A percentile compares a stretch with the other conserved stretches of the same genome.
These are phyloP conservation scores for Asteroscopus sphinx DNA, from an alignment of 2,888 invertebrate genomes.

Conservation along the genomic window DNA sequence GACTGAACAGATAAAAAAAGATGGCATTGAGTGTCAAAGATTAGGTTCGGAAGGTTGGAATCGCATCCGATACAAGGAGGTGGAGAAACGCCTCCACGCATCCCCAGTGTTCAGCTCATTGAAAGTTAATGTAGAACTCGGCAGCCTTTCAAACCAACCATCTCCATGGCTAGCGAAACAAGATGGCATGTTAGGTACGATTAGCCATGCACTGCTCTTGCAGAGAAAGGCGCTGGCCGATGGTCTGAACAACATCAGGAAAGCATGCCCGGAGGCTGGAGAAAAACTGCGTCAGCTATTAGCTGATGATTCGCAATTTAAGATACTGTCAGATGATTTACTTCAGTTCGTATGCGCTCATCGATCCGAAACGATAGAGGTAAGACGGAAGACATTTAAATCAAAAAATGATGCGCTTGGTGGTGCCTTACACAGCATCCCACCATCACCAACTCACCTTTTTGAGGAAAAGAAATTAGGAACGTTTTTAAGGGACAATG, in stretches of 20 bases:
- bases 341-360: not conserved
- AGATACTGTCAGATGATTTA: not conserved
- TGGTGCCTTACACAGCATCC: not conserved
- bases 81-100: not conserved
- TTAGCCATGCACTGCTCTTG: not conserved
- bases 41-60: not conserved
- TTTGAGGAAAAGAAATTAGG: not conserved
- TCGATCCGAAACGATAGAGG: not conserved
- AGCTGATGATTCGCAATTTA: not conserved
- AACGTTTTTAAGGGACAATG: not conserved
- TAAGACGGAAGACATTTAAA: not conserved
- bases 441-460: not conserved
- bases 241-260: not conserved
- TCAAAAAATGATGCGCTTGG: not conserved
- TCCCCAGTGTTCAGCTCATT: not conserved
- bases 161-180: not conserved
- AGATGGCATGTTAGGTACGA: not conserved
- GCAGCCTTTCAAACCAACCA: not conserved
- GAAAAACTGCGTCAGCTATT: not conserved
- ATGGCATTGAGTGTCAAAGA: conserved; percentile 1
- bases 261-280: not conserved
- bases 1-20: not conserved
- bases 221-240: not conserved
- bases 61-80: not conserved
- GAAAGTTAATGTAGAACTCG: not conserved